Percentiles rank a stretch among this genome's conserved stretches.
Conservation (phyloP, 2,113 vertebrate species). For the Tretioscincus oriximinensis region DNA sequence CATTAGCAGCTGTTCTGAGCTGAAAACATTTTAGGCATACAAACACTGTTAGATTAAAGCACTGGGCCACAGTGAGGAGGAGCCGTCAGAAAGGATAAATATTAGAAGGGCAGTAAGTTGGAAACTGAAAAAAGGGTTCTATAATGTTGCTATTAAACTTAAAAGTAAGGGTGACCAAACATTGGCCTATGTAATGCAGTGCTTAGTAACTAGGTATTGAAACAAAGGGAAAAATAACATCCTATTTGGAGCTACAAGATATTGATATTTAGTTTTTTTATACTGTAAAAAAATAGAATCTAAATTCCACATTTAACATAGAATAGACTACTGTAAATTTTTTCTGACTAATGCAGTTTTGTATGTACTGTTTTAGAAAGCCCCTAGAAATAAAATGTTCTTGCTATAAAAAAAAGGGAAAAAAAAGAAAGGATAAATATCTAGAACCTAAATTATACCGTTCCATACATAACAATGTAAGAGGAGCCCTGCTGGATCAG, state of each 20-base stretch:
- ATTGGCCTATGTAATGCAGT: too few relatives aligned
- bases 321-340: conserved; percentile 68
- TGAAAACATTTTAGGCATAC: background rate
- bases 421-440: too few relatives aligned
- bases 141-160: too few relatives aligned
- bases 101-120: too few relatives aligned
- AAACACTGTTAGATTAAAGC: background rate
- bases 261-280: conserved; percentile 65
- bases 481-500: too few relatives aligned
- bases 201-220: too few relatives aligned
- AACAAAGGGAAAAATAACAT: too few relatives aligned
- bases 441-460: background rate
- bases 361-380: conserved; percentile 73
- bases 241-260: conserved; percentile 32
- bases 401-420: background rate
- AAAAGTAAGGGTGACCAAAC: too few relatives aligned
- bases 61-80: background rate
- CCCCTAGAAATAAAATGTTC: conserved; percentile 71
- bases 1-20: background rate
- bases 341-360: conserved; percentile 66
- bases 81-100: background rate
- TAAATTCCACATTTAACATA: conserved; percentile 67
- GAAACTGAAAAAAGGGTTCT: too few relatives aligned
- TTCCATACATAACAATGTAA: too few relatives aligned
- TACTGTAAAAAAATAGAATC: conserved; percentile 58